Evolutionary conservation across 2,797 vertebrate species (phyloP).

Genomic region (Phrynocephalus vlangalii): DNA sequence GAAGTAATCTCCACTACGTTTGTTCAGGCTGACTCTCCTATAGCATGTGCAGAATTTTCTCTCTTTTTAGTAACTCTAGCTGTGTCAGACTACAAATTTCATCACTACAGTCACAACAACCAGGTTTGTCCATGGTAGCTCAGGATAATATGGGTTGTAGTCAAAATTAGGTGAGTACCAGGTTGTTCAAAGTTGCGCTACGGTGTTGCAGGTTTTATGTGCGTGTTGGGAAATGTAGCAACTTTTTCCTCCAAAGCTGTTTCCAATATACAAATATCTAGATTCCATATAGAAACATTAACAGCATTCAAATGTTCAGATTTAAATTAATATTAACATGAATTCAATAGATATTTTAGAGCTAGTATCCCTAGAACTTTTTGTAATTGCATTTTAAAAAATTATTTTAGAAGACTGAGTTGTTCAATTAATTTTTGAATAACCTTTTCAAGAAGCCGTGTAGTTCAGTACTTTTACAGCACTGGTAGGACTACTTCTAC

Average conservation of each 20-base stretch:
- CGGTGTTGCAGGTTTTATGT: neutral
- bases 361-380: neutral
- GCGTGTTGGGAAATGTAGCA: neutral
- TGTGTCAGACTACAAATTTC: neutral
- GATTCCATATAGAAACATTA: neutral
- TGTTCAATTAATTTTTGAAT: neutral
- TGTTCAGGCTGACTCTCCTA: neutral
- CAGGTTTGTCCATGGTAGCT: neutral
- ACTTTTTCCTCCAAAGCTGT: neutral
- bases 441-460: neutral
- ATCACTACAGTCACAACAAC: neutral
- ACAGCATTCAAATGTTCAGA: neutral
- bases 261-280: neutral
- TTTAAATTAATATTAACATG: neutral
- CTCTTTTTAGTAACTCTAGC: neutral
- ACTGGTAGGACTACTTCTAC: neutral
- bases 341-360: neutral
- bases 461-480: neutral
- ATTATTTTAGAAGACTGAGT: neutral
- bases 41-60: neutral
- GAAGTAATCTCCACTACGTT: neutral
- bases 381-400: slow-evolving; percentile 5
- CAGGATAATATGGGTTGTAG: neutral
- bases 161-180: neutral
- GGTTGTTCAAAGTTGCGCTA: neutral